Evolutionary conservation across 35 echinoderm and acorn worm genomes (phyloP).

Genomic region (Ophioderma brevispina): DNA sequence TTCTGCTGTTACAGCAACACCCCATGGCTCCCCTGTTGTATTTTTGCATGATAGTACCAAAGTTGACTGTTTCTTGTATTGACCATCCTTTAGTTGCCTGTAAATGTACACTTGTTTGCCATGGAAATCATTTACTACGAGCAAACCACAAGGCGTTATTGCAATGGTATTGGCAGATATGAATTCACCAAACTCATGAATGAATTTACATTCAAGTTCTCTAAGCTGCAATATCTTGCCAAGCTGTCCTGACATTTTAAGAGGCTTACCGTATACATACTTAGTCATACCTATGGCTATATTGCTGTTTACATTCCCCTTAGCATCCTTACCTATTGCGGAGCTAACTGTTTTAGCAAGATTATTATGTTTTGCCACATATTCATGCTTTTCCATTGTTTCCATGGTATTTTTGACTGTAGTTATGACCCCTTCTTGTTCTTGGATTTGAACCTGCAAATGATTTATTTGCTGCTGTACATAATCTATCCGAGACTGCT

Average conservation of each 20-base stretch:
- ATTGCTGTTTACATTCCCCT: not conserved
- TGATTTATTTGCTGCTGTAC: not conserved
- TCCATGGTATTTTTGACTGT: not conserved
- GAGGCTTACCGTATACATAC: not conserved
- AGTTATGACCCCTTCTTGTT: not conserved
- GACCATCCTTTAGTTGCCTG: not conserved
- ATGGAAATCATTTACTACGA: not conserved
- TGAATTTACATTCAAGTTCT: not conserved
- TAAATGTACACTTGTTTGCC: not conserved
- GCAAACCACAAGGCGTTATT: not conserved
- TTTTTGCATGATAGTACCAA: no score
- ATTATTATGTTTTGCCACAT: not conserved
- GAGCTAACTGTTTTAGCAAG: not conserved
- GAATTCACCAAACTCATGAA: not conserved
- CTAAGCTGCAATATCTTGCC: not conserved
- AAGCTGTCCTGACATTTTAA: not conserved
- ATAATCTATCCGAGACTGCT: not conserved
- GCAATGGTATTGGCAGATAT: not conserved
- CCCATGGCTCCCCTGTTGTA: not conserved
- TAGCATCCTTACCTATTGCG: not conserved
- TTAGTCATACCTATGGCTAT: not conserved
- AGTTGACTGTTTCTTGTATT: not conserved
- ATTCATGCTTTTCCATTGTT: not conserved
- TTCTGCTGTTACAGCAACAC: not conserved
- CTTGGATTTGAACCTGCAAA: not conserved